Evolutionary conservation across 1,140 invertebrate species (phyloP).

Genomic region (Hormaphis cornu): DNA sequence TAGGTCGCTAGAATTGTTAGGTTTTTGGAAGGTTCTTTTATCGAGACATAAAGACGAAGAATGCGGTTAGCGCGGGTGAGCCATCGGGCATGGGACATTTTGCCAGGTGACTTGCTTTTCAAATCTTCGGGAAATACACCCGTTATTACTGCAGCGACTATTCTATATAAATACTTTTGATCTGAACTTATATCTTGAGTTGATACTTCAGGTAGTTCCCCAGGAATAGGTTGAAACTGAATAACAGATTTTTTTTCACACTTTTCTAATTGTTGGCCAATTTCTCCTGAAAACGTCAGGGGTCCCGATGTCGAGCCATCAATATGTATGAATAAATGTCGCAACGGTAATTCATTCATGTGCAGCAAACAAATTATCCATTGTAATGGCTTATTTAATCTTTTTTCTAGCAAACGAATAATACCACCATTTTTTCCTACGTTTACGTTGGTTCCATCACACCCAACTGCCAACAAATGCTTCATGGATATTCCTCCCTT

Average conservation of each 20-base stretch:
- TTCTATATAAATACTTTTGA: constrained; percentile 40
- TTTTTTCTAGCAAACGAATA: constrained; percentile 28
- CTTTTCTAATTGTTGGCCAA: constrained; percentile 36
- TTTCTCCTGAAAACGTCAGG: constrained; percentile 36
- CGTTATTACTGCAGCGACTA: constrained; percentile 33
- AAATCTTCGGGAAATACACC: constrained; percentile 35
- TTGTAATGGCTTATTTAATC: constrained; percentile 35
- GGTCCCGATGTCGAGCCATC: constrained; percentile 39
- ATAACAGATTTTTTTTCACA: constrained; percentile 37
- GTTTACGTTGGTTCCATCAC: constrained; percentile 33
- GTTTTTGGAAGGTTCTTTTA: constrained; percentile 25
- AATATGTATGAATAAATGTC: constrained; percentile 38
- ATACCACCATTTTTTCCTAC: constrained; percentile 22
- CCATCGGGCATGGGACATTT: constrained; percentile 36
- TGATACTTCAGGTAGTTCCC: not conserved
- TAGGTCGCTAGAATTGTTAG: constrained; percentile 33
- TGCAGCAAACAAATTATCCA: constrained; percentile 39
- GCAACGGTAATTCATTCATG: constrained; percentile 38
- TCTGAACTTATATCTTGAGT: constrained; percentile 37
- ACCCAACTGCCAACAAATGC: constrained; percentile 20
- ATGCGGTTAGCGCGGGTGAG: constrained; percentile 37
- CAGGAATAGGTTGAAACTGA: constrained; percentile 35
- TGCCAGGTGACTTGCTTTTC: constrained; percentile 31
- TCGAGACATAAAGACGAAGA: constrained; percentile 35
- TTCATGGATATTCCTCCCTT: not conserved